Conservation (phyloP, 1,140 invertebrate species). For the Phymorhynchus buccinoides region DNA sequence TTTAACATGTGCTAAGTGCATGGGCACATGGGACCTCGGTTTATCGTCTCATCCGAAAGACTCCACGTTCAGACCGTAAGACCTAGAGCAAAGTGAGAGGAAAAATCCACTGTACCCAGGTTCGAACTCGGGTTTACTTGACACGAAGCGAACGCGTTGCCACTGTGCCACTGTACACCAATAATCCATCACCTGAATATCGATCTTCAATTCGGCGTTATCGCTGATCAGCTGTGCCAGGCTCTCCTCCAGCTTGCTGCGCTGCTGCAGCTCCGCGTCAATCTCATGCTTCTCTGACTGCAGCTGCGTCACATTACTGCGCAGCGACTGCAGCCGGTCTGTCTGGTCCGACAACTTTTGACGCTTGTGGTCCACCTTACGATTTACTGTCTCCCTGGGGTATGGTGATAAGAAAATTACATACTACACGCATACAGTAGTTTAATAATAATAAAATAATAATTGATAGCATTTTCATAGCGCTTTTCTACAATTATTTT, state of each 20-base stretch:
- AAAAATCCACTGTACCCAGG: too few relatives aligned
- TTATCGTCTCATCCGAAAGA: too few relatives aligned
- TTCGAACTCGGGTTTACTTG: too few relatives aligned
- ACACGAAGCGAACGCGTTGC: too few relatives aligned
- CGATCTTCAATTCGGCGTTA: constrained; percentile 55
- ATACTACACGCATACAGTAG: not conserved
- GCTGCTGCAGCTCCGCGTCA: constrained; percentile 69
- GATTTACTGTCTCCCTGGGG: constrained; percentile 69
- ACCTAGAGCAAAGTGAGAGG: too few relatives aligned
- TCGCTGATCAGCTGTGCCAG: constrained; percentile 70
- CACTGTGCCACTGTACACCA: not conserved
- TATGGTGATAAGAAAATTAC: not conserved
- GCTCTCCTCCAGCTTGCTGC: constrained; percentile 71
- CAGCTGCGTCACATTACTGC: constrained; percentile 77
- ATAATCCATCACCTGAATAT: constrained; percentile 57
- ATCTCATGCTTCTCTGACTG: constrained; percentile 69
- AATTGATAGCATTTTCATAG: too few relatives aligned
- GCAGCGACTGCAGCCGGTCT: constrained; percentile 77
- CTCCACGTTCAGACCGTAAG: too few relatives aligned
- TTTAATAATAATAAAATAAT: not conserved
- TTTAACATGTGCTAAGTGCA: too few relatives aligned
- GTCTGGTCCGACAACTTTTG: constrained; percentile 77
- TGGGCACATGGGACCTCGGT: too few relatives aligned
- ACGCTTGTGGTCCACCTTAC: constrained; percentile 76
- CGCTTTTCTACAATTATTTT: too few relatives aligned